phyloP scores from a whole-genome alignment of 2,888 invertebrate species.

The Harpalus rufipes region DNA sequence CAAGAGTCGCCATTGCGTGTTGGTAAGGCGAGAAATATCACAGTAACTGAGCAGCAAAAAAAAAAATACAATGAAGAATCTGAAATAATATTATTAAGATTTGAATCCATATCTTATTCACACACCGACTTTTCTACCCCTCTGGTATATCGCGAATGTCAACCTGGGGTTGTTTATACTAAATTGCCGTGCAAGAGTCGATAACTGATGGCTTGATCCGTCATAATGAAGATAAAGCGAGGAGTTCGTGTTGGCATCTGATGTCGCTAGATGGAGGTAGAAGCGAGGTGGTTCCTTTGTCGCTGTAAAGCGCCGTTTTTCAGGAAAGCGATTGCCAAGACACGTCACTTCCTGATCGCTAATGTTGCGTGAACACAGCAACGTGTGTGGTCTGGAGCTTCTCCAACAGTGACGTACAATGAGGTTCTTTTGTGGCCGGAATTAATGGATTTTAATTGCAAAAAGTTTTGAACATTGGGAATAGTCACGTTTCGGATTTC shows the following conservation, averaged over 20 bases:
- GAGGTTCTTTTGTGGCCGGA: neutral
- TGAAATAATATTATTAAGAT: too few species aligned
- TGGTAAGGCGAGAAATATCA: too few species aligned
- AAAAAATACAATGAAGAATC: too few species aligned
- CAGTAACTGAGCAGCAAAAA: too few species aligned
- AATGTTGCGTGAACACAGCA: slow-evolving; percentile 36
- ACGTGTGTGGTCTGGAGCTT: neutral
- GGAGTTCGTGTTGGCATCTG: neutral
- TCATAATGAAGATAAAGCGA: slow-evolving; percentile 42
- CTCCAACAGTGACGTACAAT: slow-evolving; percentile 1
- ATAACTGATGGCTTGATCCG: neutral
- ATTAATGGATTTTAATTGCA: slow-evolving; percentile 7
- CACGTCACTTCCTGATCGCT: slow-evolving; percentile 35
- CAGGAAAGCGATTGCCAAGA: slow-evolving; percentile 30
- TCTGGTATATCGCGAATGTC: too few species aligned
- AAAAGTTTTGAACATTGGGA: neutral
- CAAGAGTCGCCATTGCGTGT: too few species aligned
- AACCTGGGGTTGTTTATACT: too few species aligned
- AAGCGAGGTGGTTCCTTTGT: slow-evolving; percentile 36
- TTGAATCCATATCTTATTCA: too few species aligned
- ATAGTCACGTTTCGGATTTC: too few species aligned
- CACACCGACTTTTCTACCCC: too few species aligned
- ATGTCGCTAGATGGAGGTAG: neutral
- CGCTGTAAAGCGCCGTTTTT: slow-evolving; percentile 33
- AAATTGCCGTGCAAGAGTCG: too few species aligned